Evolutionary conservation across 2,888 invertebrate species (phyloP).

Genomic region (Choristoneura rosaceana): DNA sequence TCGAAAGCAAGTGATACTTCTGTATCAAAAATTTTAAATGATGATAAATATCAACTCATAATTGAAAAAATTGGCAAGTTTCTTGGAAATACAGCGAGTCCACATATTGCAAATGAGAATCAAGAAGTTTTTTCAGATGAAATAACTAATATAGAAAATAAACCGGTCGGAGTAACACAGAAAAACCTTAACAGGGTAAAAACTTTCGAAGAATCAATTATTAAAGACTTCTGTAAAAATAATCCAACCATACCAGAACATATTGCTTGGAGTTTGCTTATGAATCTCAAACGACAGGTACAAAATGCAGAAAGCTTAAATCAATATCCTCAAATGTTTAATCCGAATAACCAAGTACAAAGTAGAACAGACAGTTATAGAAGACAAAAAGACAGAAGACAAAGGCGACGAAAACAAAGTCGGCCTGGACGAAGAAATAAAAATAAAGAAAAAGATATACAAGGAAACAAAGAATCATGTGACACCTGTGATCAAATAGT

Average conservation of each 20-base stretch:
- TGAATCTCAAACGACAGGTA: constrained; percentile 47
- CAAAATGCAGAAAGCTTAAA: constrained; percentile 40
- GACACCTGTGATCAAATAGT: constrained; percentile 13
- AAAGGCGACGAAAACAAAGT: constrained; percentile 5
- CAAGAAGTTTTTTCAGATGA: not conserved
- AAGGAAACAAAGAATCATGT: constrained; percentile 37
- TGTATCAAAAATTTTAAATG: not conserved
- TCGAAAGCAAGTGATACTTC: not conserved
- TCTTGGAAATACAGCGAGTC: not conserved
- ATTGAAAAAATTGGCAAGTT: not conserved
- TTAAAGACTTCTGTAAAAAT: constrained; percentile 48
- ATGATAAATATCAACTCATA: not conserved
- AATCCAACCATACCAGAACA: constrained; percentile 51
- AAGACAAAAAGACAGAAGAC: constrained; percentile 2
- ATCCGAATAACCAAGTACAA: constrained; percentile 19
- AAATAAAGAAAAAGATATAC: constrained; percentile 38
- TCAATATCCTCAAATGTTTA: constrained; percentile 32
- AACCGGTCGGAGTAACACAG: not conserved
- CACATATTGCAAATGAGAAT: not conserved
- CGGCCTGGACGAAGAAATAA: constrained; percentile 20
- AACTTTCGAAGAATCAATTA: constrained; percentile 46
- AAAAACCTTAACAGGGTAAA: constrained; percentile 25
- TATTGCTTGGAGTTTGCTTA: constrained; percentile 47
- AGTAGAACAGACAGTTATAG: constrained; percentile 33
- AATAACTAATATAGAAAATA: not conserved